Evolutionary conservation across 2,888 invertebrate genomes (phyloP).

Genomic region (Bellardia pandia): DNA sequence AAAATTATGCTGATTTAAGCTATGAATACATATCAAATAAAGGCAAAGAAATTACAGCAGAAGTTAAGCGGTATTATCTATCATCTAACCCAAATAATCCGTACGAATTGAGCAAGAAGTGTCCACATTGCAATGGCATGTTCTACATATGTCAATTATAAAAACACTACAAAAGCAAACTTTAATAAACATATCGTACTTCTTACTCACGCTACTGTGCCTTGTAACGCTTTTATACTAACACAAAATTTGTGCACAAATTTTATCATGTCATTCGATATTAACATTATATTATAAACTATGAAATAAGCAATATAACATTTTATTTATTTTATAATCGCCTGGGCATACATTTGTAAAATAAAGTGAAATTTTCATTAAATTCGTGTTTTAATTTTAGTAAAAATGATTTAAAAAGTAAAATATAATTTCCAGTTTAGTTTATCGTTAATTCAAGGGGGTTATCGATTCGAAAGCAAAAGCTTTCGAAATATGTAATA

Average conservation of each 20-base stretch:
- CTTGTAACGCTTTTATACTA: neutral
- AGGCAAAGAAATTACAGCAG: conserved; percentile 65
- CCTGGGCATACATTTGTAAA: too few relatives aligned
- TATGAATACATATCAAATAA: conserved; percentile 28
- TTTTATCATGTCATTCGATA: neutral
- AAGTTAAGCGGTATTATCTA: conserved; percentile 71
- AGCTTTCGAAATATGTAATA: too few relatives aligned
- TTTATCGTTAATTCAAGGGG: too few relatives aligned
- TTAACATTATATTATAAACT: neutral
- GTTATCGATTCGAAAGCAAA: too few relatives aligned
- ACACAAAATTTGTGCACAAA: conserved; percentile 14
- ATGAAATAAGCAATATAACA: too few relatives aligned
- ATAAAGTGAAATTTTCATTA: too few relatives aligned
- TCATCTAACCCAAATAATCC: conserved; percentile 75
- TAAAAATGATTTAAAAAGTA: too few relatives aligned
- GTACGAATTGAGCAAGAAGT: conserved; percentile 39
- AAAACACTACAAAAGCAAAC: neutral
- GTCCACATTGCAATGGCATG: conserved; percentile 75
- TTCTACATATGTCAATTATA: conserved; percentile 74
- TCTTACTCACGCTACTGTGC: too few relatives aligned
- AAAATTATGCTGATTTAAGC: conserved; percentile 33
- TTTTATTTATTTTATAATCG: too few relatives aligned
- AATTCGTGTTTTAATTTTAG: too few relatives aligned
- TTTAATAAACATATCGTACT: neutral
- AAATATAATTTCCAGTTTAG: too few relatives aligned